Conservation (phyloP, 92 coral and sea anemone genomes). For the Nematostella vectensis region DNA sequence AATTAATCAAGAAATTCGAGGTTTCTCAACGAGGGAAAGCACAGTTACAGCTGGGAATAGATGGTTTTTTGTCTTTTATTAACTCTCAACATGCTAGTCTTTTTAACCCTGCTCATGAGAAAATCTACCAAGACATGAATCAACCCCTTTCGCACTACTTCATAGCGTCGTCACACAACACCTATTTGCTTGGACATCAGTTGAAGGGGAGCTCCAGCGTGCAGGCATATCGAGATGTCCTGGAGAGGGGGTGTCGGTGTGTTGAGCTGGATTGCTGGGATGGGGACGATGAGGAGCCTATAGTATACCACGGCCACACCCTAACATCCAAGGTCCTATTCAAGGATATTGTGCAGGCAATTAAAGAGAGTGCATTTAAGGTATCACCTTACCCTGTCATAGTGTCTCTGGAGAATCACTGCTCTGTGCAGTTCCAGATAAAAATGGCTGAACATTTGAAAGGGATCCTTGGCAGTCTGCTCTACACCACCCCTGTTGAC, state of each 20-base stretch:
- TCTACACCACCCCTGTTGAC: constrained; percentile 60
- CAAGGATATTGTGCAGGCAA: constrained; percentile 67
- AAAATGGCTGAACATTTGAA: constrained; percentile 73
- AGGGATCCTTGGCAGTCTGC: constrained; percentile 56
- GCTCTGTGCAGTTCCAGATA: constrained; percentile 58
- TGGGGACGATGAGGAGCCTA: constrained; percentile 79
- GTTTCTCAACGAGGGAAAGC: constrained; percentile 53
- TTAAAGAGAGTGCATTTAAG: constrained; percentile 62
- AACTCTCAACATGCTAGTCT: constrained; percentile 61
- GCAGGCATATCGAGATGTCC: constrained; percentile 75
- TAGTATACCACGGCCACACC: constrained; percentile 90
- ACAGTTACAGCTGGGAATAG: constrained; percentile 42
- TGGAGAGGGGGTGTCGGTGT: constrained; percentile 84
- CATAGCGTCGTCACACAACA: constrained; percentile 95
- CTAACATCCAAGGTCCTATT: constrained; percentile 77
- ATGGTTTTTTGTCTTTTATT: constrained; percentile 69
- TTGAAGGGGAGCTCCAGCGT: constrained; percentile 72
- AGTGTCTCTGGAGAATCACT: constrained; percentile 90
- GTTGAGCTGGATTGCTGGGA: constrained; percentile 99
- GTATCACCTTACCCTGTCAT: constrained; percentile 88
- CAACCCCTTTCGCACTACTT: constrained; percentile 87
- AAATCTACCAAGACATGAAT: constrained; percentile 81
- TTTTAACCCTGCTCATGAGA: constrained; percentile 52
- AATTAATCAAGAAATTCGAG: constrained; percentile 57
- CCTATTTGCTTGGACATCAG: constrained; percentile 79